A percentile compares a stretch with the other conserved stretches of the same genome.
phyloP scores from a whole-genome alignment of 2,113 vertebrate genomes.

The Callaeas wilsoni region DNA sequence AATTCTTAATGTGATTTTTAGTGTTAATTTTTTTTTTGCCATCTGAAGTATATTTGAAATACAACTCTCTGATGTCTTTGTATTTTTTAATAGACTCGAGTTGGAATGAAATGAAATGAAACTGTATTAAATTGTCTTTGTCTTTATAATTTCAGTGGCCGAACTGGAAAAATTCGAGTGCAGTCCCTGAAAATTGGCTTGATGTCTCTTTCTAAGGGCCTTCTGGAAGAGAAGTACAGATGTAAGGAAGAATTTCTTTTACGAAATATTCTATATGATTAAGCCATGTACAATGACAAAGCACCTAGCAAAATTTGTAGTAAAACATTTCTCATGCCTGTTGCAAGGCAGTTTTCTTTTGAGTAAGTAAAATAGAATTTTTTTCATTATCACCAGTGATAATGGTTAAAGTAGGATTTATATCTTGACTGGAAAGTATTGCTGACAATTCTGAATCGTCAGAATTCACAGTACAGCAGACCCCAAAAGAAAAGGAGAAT shows the following conservation, averaged over 20 bases:
- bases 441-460: not conserved
- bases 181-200: slow-evolving; percentile 95
- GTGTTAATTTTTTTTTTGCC: not conserved
- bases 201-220: slow-evolving; percentile 92
- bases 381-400: not conserved
- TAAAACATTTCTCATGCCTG: not conserved
- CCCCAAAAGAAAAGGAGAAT: not conserved
- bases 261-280: not conserved
- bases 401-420: not conserved
- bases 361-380: not conserved
- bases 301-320: not conserved
- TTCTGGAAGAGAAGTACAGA: slow-evolving; percentile 96
- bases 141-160: slow-evolving; percentile 78
- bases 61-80: not conserved
- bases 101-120: not conserved
- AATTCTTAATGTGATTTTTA: not conserved
- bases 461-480: not conserved
- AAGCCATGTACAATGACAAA: not conserved
- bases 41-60: slow-evolving; percentile 11
- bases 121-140: not conserved
- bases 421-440: not conserved
- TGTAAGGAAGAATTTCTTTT: slow-evolving; percentile 77
- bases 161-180: slow-evolving; percentile 93
- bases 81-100: not conserved
- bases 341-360: not conserved